Conservation (phyloP, 2,113 vertebrate species). For the Nannobrachium achirus region DNA sequence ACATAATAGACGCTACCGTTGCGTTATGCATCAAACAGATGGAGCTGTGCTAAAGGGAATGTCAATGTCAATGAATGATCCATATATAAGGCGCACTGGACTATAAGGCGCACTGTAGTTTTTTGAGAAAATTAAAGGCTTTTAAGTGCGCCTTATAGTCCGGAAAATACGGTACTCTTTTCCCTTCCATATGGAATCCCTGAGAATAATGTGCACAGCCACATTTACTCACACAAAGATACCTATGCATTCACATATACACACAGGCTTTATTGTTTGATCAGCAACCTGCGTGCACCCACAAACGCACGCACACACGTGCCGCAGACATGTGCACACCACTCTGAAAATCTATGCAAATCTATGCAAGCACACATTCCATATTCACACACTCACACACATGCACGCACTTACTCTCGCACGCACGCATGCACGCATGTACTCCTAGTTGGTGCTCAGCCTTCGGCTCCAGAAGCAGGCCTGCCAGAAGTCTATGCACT, state of each 20-base stretch:
- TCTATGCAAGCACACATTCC: background rate
- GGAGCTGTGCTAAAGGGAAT: too few species aligned
- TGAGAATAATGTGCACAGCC: conserved; percentile 53
- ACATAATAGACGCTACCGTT: too few species aligned
- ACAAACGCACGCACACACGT: background rate
- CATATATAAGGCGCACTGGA: too few species aligned
- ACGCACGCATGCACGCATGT: background rate
- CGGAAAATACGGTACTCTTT: background rate
- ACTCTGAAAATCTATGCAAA: too few species aligned
- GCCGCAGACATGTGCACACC: background rate
- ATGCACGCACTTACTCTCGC: background rate
- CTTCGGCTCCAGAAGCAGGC: conserved; percentile 41
- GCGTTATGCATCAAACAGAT: too few species aligned
- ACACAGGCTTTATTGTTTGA: background rate
- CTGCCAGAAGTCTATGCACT: conserved; percentile 56
- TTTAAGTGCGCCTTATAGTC: too few species aligned
- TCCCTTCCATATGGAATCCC: conserved; percentile 44
- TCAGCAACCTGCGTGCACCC: background rate
- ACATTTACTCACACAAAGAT: background rate
- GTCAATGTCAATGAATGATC: too few species aligned
- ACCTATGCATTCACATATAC: background rate
- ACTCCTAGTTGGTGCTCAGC: background rate
- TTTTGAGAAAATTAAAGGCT: too few species aligned
- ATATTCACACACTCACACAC: background rate
- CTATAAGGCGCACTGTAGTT: too few species aligned